These are phyloP conservation scores for Hartigia nigra DNA, from an alignment of 2,888 invertebrate genomes.

Conservation along the genomic window DNA sequence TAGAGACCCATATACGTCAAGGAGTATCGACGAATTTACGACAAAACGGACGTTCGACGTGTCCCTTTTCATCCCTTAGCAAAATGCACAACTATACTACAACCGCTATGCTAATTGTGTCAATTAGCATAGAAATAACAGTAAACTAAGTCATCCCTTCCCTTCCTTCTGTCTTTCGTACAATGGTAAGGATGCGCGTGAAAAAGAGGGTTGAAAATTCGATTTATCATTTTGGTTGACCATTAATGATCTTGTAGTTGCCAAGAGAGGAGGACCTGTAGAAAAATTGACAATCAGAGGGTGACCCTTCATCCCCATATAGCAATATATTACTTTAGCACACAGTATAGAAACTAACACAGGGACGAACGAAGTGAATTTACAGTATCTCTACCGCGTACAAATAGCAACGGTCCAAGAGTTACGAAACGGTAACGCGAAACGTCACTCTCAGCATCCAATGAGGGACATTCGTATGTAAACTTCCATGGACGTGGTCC, in stretches of 20 bases:
- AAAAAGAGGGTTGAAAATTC: not conserved
- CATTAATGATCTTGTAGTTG: conserved; percentile 6
- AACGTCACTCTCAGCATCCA: not conserved
- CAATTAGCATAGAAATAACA: conserved; percentile 59
- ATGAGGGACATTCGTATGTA: conserved; percentile 57
- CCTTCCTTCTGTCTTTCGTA: not conserved
- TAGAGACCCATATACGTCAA: not conserved
- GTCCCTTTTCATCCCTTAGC: conserved; percentile 31
- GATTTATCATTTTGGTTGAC: conserved; percentile 8
- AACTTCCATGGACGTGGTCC: conserved; percentile 39
- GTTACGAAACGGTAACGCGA: not conserved
- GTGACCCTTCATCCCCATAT: not conserved
- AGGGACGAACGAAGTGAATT: not conserved
- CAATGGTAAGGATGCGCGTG: not conserved
- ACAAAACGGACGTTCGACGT: conserved; percentile 56
- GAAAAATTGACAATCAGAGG: not conserved
- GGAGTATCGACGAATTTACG: conserved; percentile 63
- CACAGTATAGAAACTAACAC: not conserved
- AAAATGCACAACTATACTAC: conserved; percentile 39
- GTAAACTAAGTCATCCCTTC: not conserved
- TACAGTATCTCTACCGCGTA: not conserved
- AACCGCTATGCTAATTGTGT: conserved; percentile 60
- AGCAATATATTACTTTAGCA: not conserved
- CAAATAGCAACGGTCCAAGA: not conserved
- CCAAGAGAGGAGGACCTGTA: not conserved